Percentiles rank a stretch among this genome's conserved stretches.
Conservation (phyloP, 2,113 vertebrate genomes). For the Chunga burmeisteri region DNA sequence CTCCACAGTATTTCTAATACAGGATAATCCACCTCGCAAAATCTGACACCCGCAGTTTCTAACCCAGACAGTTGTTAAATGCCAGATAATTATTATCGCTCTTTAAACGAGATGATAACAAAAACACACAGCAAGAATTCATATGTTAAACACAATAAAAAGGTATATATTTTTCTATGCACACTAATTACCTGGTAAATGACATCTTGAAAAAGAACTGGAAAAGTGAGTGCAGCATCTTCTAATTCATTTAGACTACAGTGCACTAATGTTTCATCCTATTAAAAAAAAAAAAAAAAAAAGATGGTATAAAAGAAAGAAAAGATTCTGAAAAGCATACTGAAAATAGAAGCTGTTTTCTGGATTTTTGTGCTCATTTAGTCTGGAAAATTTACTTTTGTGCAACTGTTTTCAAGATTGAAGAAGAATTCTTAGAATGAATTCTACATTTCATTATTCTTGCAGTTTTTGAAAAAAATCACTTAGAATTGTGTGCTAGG, state of each 20-base stretch:
- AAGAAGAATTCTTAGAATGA: not conserved
- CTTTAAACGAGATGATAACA: not conserved
- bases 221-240: slow-evolving; percentile 97
- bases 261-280: slow-evolving; percentile 99
- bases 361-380: not conserved
- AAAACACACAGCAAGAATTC: not conserved
- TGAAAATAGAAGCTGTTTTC: not conserved
- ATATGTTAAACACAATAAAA: not conserved
- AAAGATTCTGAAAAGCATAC: not conserved
- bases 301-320: not conserved
- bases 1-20: not conserved
- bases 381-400: not conserved
- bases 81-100: not conserved
- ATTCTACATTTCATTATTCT: not conserved
- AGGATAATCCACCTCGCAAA: not conserved
- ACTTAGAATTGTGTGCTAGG: not conserved
- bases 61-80: not conserved
- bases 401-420: not conserved
- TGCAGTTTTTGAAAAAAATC: not conserved
- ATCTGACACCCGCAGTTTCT: not conserved
- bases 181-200: slow-evolving; percentile 91
- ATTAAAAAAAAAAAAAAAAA: not conserved
- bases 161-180: not conserved
- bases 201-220: slow-evolving; percentile 98
- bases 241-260: slow-evolving; percentile 98